Evolutionary conservation across 2,797 vertebrate species (phyloP).

Genomic region (Sylvia borin): DNA sequence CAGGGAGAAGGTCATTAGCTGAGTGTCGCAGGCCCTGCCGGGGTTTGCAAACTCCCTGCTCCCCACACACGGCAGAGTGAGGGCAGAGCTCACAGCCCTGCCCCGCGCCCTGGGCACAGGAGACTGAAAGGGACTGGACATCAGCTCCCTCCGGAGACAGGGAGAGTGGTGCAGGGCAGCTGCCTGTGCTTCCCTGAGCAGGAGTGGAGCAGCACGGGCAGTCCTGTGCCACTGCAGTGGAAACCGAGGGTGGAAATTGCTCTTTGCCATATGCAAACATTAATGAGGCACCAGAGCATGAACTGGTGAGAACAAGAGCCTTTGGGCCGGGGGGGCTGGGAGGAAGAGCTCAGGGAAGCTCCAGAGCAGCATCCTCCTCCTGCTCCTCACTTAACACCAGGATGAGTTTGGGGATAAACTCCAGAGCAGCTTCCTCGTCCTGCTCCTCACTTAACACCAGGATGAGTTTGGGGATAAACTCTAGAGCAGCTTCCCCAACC

Average conservation of each 20-base stretch:
- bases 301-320: neutral
- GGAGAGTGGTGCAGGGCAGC: neutral
- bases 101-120: neutral
- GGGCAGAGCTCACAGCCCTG: neutral
- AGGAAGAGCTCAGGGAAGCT: neutral
- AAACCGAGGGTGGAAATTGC: neutral
- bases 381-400: neutral
- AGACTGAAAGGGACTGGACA: neutral
- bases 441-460: neutral
- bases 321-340: neutral
- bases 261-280: neutral
- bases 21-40: conserved; percentile 17
- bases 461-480: neutral
- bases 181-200: neutral
- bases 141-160: neutral
- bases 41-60: conserved; percentile 47
- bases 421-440: neutral
- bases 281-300: neutral
- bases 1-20: conserved; percentile 70
- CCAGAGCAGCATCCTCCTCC: neutral
- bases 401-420: neutral
- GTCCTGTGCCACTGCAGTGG: neutral
- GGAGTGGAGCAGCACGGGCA: neutral
- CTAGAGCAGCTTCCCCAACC: neutral
- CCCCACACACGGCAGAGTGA: neutral